Percentiles rank a stretch among this genome's conserved stretches.
These are phyloP conservation scores for Zoanthus sansibaricus DNA, from an alignment of 92 coral and sea anemone species.

Conservation along the genomic window DNA sequence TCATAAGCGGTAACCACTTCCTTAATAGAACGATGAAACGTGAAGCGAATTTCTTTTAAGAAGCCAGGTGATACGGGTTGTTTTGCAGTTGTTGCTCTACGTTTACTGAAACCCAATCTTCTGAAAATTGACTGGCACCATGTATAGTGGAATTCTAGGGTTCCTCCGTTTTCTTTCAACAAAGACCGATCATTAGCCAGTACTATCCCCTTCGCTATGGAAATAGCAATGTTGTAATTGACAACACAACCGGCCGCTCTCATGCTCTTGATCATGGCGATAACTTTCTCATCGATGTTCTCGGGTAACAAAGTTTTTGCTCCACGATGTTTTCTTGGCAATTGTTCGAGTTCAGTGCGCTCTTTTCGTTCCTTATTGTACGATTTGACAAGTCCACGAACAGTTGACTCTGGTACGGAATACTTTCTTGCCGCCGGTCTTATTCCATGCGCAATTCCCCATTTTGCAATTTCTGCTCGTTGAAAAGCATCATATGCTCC, in stretches of 20 bases:
- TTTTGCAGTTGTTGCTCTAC: constrained; percentile 56
- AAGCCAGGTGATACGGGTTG: constrained; percentile 42
- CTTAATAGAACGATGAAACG: constrained; percentile 45
- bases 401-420: constrained; percentile 63
- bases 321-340: constrained; percentile 56
- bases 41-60: constrained; percentile 44
- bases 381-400: constrained; percentile 67
- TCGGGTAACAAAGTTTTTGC: constrained; percentile 48
- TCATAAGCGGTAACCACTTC: constrained; percentile 48
- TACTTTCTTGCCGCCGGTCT: constrained; percentile 61
- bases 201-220: constrained; percentile 58
- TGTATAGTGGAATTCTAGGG: constrained; percentile 56
- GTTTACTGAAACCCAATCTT: constrained; percentile 51
- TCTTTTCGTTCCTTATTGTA: constrained; percentile 65
- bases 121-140: constrained; percentile 61
- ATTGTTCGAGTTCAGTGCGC: constrained; percentile 57
- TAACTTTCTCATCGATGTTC: constrained; percentile 42
- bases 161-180: constrained; percentile 55
- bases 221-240: constrained; percentile 59
- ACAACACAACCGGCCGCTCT: constrained; percentile 63
- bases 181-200: constrained; percentile 57
- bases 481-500: constrained; percentile 58
- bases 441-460: constrained; percentile 63
- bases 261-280: constrained; percentile 58
- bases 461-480: constrained; percentile 61